Evolutionary conservation across 2,113 vertebrate genomes (phyloP).

Genomic region (Aramus guarauna): DNA sequence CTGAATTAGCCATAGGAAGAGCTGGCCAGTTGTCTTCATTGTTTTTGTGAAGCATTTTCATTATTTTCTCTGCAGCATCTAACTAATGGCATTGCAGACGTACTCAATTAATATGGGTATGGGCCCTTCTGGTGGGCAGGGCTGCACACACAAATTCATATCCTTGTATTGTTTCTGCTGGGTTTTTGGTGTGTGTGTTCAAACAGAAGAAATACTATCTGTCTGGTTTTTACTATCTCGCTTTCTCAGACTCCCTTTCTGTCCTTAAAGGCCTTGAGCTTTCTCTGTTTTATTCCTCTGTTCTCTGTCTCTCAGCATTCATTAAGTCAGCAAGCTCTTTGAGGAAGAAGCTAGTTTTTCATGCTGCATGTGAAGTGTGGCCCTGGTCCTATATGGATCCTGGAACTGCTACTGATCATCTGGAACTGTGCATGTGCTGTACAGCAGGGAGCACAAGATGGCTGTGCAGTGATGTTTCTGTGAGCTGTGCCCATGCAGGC

Average conservation of each 20-base stretch:
- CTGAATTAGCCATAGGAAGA: neutral
- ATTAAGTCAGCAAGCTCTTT: neutral
- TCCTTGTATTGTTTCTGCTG: neutral
- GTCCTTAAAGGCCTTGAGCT: conserved; percentile 18
- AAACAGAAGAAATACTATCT: neutral
- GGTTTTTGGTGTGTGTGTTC: neutral
- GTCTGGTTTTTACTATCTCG: neutral
- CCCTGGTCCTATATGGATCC: neutral
- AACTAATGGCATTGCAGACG: neutral
- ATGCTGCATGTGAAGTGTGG: neutral
- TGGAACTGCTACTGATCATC: neutral
- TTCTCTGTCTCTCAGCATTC: neutral
- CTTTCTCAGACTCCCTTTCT: conserved; percentile 11
- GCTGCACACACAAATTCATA: neutral
- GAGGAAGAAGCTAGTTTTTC: neutral
- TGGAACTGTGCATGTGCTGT: neutral
- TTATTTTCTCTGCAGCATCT: conserved; percentile 27
- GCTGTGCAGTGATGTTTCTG: neutral
- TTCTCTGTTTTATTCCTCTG: neutral
- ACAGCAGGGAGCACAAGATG: neutral
- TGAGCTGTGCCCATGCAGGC: neutral
- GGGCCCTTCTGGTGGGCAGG: neutral
- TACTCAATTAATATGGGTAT: conserved; percentile 5
- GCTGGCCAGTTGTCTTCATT: neutral
- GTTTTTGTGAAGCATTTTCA: conserved; percentile 4